Conservation (phyloP, 2,113 vertebrate genomes). For the Desmodus rotundus region DNA sequence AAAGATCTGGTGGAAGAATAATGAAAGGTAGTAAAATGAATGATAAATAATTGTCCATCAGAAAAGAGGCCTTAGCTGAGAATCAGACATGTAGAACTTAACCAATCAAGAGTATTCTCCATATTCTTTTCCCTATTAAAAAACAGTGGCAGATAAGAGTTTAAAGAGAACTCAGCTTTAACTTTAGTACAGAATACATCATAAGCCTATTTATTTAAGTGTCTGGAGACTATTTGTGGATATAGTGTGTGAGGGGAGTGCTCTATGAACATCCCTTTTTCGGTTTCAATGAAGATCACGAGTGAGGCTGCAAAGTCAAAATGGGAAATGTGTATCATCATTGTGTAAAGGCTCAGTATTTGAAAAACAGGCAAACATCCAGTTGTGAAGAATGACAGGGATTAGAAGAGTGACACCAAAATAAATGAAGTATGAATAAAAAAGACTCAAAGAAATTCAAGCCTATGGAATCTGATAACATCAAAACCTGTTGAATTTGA, state of each 20-base stretch:
- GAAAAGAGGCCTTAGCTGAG: conserved; percentile 15
- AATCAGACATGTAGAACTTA: background rate
- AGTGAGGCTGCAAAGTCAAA: conserved; percentile 45
- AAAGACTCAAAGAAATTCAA: conserved; percentile 23
- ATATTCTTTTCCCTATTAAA: background rate
- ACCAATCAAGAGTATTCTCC: background rate
- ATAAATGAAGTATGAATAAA: conserved; percentile 58
- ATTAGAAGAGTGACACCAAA: conserved; percentile 48
- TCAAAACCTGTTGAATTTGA: conserved; percentile 48
- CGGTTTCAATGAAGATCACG: conserved; percentile 65
- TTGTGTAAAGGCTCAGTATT: conserved; percentile 60
- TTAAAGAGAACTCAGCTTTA: background rate
- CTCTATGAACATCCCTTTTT: conserved; percentile 43
- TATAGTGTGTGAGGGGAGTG: background rate
- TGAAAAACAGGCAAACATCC: conserved; percentile 63
- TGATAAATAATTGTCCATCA: background rate
- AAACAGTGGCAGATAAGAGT: background rate
- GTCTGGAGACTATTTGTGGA: background rate
- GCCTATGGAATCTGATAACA: conserved; percentile 56
- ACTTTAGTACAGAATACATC: background rate
- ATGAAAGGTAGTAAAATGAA: background rate
- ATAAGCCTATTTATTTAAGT: conserved; percentile 24
- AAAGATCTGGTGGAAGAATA: background rate
- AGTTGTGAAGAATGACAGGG: conserved; percentile 58
- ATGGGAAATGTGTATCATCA: conserved; percentile 53